Evolutionary conservation across 2,113 vertebrate genomes (phyloP).

Genomic region (Oncorhynchus keta): DNA sequence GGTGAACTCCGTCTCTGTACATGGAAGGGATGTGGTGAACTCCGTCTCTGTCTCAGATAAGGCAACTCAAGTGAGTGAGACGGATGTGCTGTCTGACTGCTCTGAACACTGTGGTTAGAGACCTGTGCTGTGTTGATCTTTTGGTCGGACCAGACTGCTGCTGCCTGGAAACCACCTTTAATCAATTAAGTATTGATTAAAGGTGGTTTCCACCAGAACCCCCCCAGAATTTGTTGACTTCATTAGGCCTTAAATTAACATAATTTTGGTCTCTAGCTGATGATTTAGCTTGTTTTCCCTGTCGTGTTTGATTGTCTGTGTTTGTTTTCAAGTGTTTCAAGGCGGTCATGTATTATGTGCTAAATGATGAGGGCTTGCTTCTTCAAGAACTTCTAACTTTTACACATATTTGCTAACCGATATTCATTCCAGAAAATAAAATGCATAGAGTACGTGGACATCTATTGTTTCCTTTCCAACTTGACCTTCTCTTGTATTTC

Average conservation of each 20-base stretch:
- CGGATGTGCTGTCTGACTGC: background rate
- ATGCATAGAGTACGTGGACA: conserved; percentile 7
- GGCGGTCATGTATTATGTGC: conserved; percentile 15
- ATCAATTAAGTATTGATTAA: background rate
- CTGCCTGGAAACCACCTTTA: conserved; percentile 5
- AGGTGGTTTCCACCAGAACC: background rate
- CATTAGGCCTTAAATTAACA: conserved; percentile 8
- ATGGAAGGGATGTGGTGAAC: background rate
- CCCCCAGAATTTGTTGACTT: conserved; percentile 17
- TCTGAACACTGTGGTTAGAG: background rate
- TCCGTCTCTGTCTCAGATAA: background rate
- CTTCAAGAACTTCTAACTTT: conserved; percentile 45
- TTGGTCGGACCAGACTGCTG: background rate
- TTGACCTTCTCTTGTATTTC: background rate
- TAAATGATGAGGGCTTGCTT: conserved; percentile 24
- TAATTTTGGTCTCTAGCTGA: background rate
- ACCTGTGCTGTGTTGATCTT: background rate
- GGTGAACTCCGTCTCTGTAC: too few relatives aligned
- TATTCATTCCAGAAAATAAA: conserved; percentile 53
- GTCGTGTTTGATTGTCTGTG: background rate
- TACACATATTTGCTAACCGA: conserved; percentile 46
- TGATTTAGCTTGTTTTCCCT: conserved; percentile 1
- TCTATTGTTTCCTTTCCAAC: too few relatives aligned
- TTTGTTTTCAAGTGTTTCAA: conserved; percentile 12
- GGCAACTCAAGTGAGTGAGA: background rate